phyloP scores from a whole-genome alignment of 2,888 invertebrate genomes.

The Operophtera brumata region DNA sequence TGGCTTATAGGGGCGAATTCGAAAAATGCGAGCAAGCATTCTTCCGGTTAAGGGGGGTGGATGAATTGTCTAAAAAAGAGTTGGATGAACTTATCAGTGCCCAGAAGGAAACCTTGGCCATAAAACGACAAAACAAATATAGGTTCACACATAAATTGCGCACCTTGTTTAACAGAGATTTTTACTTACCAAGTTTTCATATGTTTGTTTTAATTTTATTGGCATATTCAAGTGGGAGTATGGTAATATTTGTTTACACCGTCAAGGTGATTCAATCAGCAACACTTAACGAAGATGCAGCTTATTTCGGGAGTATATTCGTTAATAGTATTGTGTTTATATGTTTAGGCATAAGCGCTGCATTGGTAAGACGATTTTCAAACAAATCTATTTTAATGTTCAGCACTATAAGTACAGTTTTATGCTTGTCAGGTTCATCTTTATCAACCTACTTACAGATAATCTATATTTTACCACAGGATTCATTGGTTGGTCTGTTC shows the following conservation, averaged over 20 bases:
- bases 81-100: slow-evolving; percentile 19
- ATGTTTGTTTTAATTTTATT: slow-evolving; percentile 10
- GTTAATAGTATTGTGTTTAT: slow-evolving; percentile 8
- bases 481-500: slow-evolving; percentile 22
- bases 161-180: slow-evolving; percentile 10
- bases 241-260: slow-evolving; percentile 14
- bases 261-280: slow-evolving; percentile 12
- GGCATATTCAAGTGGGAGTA: slow-evolving; percentile 13
- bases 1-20: slow-evolving; percentile 31
- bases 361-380: slow-evolving; percentile 1
- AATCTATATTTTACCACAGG: slow-evolving; percentile 9
- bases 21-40: slow-evolving; percentile 31
- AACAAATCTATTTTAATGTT: slow-evolving; percentile 14
- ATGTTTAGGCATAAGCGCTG: background rate
- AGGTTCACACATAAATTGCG: too few relatives aligned
- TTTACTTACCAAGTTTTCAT: slow-evolving; percentile 18
- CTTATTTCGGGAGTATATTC: slow-evolving; percentile 7
- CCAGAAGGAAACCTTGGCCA: slow-evolving; percentile 20
- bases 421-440: background rate
- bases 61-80: slow-evolving; percentile 24
- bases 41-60: slow-evolving; percentile 27
- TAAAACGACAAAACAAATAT: too few relatives aligned
- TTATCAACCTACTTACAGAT: slow-evolving; percentile 16
- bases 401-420: background rate
- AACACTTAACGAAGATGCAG: slow-evolving; percentile 7